A percentile compares a stretch with the other conserved stretches of the same genome.
Conservation (phyloP, 2,113 vertebrate species). For the Tenebrosternarchus preto region DNA sequence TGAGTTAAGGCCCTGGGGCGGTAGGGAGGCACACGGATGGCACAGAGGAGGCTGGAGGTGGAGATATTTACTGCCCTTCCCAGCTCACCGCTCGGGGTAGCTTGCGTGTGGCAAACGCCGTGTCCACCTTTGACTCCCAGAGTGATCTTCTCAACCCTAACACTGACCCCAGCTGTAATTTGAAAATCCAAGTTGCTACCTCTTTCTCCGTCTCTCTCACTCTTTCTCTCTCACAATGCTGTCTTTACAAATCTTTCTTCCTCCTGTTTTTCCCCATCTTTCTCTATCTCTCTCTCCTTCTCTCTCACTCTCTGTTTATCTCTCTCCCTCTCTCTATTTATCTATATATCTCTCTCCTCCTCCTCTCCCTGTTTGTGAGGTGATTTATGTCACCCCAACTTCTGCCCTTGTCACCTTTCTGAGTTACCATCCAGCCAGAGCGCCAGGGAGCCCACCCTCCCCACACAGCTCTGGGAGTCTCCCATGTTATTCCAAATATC, state of each 20-base stretch:
- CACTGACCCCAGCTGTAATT: slow-evolving; percentile 38
- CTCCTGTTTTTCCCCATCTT: background rate
- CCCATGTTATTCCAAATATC: slow-evolving; percentile 79
- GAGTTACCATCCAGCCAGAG: slow-evolving; percentile 44
- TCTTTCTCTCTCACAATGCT: background rate
- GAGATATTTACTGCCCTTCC: slow-evolving; percentile 47
- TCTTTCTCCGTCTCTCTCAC: background rate
- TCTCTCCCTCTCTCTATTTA: background rate
- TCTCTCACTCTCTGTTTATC: background rate
- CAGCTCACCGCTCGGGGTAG: slow-evolving; percentile 15
- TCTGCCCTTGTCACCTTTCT: slow-evolving; percentile 44
- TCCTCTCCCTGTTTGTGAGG: slow-evolving; percentile 2
- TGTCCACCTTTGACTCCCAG: slow-evolving; percentile 52
- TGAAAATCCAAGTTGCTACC: background rate
- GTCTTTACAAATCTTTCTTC: background rate
- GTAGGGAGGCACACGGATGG: slow-evolving; percentile 41
- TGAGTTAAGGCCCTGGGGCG: slow-evolving; percentile 26
- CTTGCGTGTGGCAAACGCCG: slow-evolving; percentile 11
- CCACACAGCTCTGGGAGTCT: slow-evolving; percentile 53
- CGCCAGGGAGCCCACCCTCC: slow-evolving; percentile 31
- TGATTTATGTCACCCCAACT: slow-evolving; percentile 58
- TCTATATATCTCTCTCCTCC: background rate
- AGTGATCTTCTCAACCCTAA: slow-evolving; percentile 31
- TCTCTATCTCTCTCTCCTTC: background rate
- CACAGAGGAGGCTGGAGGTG: slow-evolving; percentile 29